phyloP scores from a whole-genome alignment of 1,140 invertebrate species.

The Panonychus citri region DNA sequence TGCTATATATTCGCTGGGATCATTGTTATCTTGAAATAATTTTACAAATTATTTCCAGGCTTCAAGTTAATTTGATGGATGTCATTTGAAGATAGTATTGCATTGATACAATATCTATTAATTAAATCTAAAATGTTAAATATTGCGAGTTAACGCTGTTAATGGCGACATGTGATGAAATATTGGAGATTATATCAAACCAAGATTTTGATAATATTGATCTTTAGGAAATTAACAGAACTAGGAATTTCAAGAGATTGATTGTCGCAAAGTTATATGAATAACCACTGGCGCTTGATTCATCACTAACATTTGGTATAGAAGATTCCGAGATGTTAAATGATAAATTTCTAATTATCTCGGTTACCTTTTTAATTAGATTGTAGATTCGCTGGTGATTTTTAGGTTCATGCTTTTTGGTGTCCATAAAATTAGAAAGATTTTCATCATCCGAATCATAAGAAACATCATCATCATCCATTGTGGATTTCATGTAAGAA shows the following conservation, averaged over 20 bases:
- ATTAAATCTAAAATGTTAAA: background rate
- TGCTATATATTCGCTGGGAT: background rate
- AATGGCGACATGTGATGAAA: background rate
- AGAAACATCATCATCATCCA: too few relatives aligned
- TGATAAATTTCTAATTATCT: constrained; percentile 7
- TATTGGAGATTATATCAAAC: constrained; percentile 11
- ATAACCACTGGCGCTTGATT: background rate
- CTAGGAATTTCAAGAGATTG: constrained; percentile 7
- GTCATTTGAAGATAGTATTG: constrained; percentile 1
- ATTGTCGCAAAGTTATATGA: constrained; percentile 1
- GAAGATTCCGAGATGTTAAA: background rate
- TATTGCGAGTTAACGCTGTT: constrained; percentile 2
- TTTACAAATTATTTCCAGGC: constrained; percentile 9
- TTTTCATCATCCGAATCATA: too few relatives aligned
- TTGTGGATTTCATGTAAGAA: too few relatives aligned
- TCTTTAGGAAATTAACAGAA: constrained; percentile 5
- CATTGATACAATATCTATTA: constrained; percentile 2
- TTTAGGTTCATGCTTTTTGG: background rate
- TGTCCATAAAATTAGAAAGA: background rate
- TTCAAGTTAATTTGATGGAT: constrained; percentile 4
- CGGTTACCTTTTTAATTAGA: constrained; percentile 1
- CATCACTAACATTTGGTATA: background rate
- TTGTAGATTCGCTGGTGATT: constrained; percentile 2
- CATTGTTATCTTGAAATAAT: background rate
- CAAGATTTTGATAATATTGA: constrained; percentile 2